phyloP scores from a whole-genome alignment of 2,113 vertebrate species.

The Brachyhypopomus occidentalis region DNA sequence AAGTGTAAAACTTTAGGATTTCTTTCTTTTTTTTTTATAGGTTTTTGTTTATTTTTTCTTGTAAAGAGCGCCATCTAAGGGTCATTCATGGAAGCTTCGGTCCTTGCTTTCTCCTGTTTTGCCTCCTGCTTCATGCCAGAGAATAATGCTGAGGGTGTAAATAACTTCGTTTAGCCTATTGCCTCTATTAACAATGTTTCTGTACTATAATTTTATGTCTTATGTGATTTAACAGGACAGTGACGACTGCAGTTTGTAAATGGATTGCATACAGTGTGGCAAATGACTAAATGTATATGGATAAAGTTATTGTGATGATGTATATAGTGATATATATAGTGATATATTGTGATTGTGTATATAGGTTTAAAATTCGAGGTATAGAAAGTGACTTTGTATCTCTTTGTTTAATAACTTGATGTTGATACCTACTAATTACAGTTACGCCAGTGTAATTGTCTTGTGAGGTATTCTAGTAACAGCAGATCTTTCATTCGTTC shows the following conservation, averaged over 20 bases:
- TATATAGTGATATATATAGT: no score
- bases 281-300: background rate
- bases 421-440: background rate
- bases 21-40: background rate
- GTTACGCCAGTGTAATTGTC: background rate
- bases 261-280: background rate
- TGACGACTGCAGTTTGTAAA: no score
- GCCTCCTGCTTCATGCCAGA: no score
- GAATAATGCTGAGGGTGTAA: no score
- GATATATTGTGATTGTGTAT: background rate
- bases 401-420: background rate
- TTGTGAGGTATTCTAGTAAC: background rate
- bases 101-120: no score
- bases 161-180: no score
- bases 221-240: no score
- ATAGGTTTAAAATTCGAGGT: constrained; percentile 1
- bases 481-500: background rate
- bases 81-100: no score
- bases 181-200: no score
- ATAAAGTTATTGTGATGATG: background rate
- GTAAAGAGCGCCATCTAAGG: no score
- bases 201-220: no score
- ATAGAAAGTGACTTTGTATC: constrained; percentile 1
- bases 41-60: no score
- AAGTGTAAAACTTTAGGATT: background rate